Evolutionary conservation across 2,113 vertebrate genomes (phyloP), one percentile per base, ranked within the genome.

Genomic region (Bufo bufo): DNA sequence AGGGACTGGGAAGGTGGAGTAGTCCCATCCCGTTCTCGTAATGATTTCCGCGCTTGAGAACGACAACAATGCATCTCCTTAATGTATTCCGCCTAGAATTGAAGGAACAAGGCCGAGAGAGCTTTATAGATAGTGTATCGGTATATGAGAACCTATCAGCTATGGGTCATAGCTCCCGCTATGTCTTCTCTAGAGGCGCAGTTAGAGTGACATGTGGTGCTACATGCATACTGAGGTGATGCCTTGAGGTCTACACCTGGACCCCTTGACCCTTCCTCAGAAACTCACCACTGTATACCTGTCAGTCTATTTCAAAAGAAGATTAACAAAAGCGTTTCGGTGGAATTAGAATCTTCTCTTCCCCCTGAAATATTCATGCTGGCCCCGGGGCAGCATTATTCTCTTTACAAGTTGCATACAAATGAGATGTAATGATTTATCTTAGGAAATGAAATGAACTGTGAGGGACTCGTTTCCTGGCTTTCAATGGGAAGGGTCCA

Each of bases 361-460:
- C 52, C 47, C 78, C 59, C 72, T 88, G 87, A 84, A 88, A 88
- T 88, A 88, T 88, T 88, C 87, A 88, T 88, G 82, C 45, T 54
- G 87, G 87, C 87, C 87, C 69, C 52, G 10, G 87, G 87, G 87
- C 82, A 88, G 56, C 82, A 88, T 88, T 88, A 84, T 84, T 88
- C 87, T 84, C 71, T 84, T 88, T 66, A 88, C 87, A 77, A 88
- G 87, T 88, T 84, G 87, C 87, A 88, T 88, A 88, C 87, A 88
- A 84, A 88, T 84, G 65, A 84, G 82, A 88, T 84, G 72, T 69
- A 88, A 88, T 88, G 81, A 84, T 88, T 88, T 88, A 88, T 88
- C 82, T 69, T 65, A 54, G 69, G 81, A 88, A 88, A 88, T 82
- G 79, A 88, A 84, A 84, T 84, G 82, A 78, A 88, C 72, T 84